phyloP scores from a whole-genome alignment of 1,140 invertebrate genomes.

The Tetramorium parvispinum region DNA sequence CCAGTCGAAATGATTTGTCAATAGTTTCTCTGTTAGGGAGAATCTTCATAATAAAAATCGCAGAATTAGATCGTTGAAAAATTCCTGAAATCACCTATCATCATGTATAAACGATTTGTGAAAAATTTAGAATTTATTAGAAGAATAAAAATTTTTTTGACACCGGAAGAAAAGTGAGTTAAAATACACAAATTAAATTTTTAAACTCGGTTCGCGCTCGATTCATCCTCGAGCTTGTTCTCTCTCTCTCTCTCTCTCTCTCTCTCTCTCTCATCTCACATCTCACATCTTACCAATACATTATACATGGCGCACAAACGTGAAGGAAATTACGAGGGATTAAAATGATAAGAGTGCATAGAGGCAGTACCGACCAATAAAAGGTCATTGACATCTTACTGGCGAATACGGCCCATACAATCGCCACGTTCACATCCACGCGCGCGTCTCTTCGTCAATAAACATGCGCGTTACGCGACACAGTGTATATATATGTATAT shows the following conservation, averaged over 20 bases:
- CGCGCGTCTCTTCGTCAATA: constrained; percentile 43
- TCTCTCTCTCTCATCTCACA: no score
- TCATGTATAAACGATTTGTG: neutral
- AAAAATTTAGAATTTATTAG: neutral
- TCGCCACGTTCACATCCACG: constrained; percentile 41
- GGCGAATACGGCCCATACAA: constrained; percentile 59
- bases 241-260: no score
- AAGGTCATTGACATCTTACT: constrained; percentile 68
- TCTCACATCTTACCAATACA: constrained; percentile 31
- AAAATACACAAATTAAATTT: no score
- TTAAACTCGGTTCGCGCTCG: neutral
- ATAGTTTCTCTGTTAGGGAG: neutral
- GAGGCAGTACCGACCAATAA: constrained; percentile 61
- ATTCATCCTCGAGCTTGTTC: constrained; percentile 6
- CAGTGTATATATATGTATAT: neutral
- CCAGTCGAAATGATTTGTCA: constrained; percentile 55
- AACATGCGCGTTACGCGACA: constrained; percentile 16
- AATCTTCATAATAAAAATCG: neutral
- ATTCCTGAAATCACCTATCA: neutral
- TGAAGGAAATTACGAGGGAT: constrained; percentile 69
- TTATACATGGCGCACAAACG: constrained; percentile 37
- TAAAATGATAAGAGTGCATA: constrained; percentile 67
- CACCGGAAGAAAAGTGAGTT: neutral
- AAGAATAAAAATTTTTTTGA: neutral
- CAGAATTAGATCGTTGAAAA: neutral